phyloP scores from a whole-genome alignment of 1,140 invertebrate genomes.

The Sarcophaga peregrina region DNA sequence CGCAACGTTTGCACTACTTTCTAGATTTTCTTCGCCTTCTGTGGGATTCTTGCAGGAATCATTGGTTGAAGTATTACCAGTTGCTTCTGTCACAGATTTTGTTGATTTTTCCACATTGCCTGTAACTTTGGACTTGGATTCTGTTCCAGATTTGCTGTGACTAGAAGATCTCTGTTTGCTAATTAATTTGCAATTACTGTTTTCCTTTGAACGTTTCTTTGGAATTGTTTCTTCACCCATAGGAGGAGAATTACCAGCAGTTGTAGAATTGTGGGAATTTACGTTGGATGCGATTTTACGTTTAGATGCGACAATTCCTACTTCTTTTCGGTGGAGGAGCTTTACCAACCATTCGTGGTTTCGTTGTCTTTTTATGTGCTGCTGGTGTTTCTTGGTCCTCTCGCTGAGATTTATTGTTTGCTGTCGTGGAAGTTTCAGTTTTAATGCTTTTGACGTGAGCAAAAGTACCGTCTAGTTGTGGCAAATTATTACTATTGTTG shows the following conservation, averaged over 20 bases:
- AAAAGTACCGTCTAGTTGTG: neutral
- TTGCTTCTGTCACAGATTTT: neutral
- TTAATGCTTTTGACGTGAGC: neutral
- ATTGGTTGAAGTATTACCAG: neutral
- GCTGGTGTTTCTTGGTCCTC: neutral
- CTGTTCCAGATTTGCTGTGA: neutral
- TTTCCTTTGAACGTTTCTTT: neutral
- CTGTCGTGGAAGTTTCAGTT: slow-evolving; percentile 3
- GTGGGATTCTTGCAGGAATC: neutral
- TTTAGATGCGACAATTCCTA: neutral
- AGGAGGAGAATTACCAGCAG: neutral
- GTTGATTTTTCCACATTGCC: neutral
- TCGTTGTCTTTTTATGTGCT: neutral
- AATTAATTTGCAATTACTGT: neutral
- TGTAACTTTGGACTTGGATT: neutral
- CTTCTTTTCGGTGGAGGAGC: neutral
- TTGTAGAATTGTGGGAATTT: neutral
- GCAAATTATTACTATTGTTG: neutral
- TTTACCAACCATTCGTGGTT: neutral
- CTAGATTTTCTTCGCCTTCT: neutral
- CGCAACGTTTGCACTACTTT: neutral
- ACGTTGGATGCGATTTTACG: neutral
- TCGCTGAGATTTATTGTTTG: neutral
- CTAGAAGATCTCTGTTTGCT: too few species aligned
- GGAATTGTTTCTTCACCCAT: neutral